These are phyloP conservation scores for Scaptomyza caliginosa DNA, from an alignment of 2,888 invertebrate genomes.

Conservation along the genomic window DNA sequence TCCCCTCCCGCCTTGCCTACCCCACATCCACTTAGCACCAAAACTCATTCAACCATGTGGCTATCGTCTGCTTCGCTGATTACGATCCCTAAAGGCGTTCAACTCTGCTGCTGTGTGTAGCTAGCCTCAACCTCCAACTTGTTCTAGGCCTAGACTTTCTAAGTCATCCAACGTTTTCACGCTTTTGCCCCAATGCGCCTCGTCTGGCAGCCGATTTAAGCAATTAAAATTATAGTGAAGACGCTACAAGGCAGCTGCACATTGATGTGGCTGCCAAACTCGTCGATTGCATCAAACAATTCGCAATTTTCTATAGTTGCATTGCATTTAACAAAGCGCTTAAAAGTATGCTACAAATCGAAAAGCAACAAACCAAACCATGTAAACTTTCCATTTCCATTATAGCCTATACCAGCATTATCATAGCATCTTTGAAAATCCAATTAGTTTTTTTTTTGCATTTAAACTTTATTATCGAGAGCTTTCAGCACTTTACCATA, in stretches of 20 bases:
- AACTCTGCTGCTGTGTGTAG: neutral
- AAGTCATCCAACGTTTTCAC: slow-evolving; percentile 40
- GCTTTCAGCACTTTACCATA: neutral
- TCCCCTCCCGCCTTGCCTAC: neutral
- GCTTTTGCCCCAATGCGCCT: slow-evolving; percentile 64
- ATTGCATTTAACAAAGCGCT: slow-evolving; percentile 3
- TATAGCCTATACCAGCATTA: no score
- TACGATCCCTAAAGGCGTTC: slow-evolving; percentile 29
- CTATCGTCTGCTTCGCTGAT: slow-evolving; percentile 40
- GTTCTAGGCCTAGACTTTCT: neutral
- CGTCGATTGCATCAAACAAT: slow-evolving; percentile 40
- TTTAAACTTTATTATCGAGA: neutral
- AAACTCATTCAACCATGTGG: slow-evolving; percentile 45
- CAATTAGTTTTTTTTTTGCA: neutral
- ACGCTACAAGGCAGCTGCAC: slow-evolving; percentile 20
- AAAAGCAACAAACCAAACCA: no score
- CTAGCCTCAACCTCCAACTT: neutral
- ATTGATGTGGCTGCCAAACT: slow-evolving; percentile 45
- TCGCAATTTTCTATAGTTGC: slow-evolving; percentile 41
- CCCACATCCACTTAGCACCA: slow-evolving; percentile 3
- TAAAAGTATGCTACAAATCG: slow-evolving; percentile 13
- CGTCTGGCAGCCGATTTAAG: slow-evolving; percentile 51
- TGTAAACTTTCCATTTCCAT: no score
- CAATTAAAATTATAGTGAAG: slow-evolving; percentile 57
- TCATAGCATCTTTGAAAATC: neutral